phyloP scores from a whole-genome alignment of 2,797 vertebrate genomes.

The Halcyon badia region DNA sequence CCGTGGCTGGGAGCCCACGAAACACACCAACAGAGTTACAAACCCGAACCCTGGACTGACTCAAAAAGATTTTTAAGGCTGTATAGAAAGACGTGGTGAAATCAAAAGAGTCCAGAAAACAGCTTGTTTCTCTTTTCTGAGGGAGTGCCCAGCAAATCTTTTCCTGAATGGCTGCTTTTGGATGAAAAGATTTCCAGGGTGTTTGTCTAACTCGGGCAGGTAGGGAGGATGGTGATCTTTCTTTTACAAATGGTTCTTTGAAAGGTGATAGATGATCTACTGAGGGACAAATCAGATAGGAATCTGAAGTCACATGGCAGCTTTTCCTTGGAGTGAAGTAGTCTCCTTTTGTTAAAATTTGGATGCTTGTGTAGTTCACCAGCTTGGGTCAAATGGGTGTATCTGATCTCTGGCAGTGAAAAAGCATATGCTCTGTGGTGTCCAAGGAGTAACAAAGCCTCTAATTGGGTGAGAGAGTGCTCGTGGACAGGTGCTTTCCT shows the following conservation, averaged over 20 bases:
- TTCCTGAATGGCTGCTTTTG: not conserved
- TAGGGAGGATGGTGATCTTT: not conserved
- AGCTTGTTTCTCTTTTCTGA: not conserved
- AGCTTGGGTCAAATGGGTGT: conserved; percentile 4
- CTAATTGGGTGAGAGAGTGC: not conserved
- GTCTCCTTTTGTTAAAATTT: conserved; percentile 53
- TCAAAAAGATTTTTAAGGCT: not conserved
- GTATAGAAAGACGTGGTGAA: not conserved
- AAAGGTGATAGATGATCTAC: conserved; percentile 34
- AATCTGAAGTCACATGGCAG: conserved; percentile 41
- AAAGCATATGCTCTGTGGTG: not conserved
- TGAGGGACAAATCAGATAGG: conserved; percentile 37
- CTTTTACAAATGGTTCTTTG: not conserved
- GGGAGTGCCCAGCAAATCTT: not conserved
- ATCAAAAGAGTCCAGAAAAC: not conserved
- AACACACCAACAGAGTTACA: not conserved
- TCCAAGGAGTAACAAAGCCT: conserved; percentile 28
- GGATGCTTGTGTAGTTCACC: not conserved
- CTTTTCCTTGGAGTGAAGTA: not conserved
- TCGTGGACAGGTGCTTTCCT: conserved; percentile 45
- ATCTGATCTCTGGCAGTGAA: conserved; percentile 29
- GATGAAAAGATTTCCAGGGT: not conserved
- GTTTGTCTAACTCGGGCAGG: not conserved
- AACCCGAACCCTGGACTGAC: not conserved
- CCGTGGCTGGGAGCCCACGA: not conserved